These are phyloP conservation scores for Pseudomyrmex dendroicus DNA, from an alignment of 1,140 invertebrate genomes.

Conservation along the genomic window DNA sequence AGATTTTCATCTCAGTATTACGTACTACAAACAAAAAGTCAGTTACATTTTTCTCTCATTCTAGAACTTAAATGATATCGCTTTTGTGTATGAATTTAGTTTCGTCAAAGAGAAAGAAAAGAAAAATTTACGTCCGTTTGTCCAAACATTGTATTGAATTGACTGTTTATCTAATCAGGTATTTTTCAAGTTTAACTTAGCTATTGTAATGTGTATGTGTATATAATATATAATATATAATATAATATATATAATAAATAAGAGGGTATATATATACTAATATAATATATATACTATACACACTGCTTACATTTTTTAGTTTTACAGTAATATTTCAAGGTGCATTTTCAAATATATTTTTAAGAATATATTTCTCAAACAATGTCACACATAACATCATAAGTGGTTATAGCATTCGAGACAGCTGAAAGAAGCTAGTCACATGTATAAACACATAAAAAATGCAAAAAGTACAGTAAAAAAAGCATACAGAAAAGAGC, in stretches of 20 bases:
- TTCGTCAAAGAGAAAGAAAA: not conserved
- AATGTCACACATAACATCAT: not conserved
- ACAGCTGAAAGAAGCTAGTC: conserved; percentile 63
- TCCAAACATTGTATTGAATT: conserved; percentile 9
- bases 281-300: conserved; percentile 18
- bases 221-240: not conserved
- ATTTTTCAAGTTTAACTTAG: conserved; percentile 34
- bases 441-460: not conserved
- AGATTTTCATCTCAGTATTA: conserved; percentile 7
- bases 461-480: no score
- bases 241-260: conserved; percentile 22
- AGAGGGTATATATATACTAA: not conserved
- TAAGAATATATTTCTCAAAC: conserved; percentile 30
- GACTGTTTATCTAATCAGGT: conserved; percentile 4
- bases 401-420: conserved; percentile 32
- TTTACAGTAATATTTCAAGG: conserved; percentile 42
- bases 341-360: conserved; percentile 48
- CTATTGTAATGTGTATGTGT: not conserved
- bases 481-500: no score
- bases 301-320: conserved; percentile 47
- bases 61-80: not conserved
- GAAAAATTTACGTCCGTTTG: conserved; percentile 6
- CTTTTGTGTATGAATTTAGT: not conserved
- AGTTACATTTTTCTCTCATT: conserved; percentile 34
- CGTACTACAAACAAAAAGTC: not conserved